Base-by-base conservation (phyloP, 1,140 invertebrate genomes). In the Adelges cooleyi region DNA sequence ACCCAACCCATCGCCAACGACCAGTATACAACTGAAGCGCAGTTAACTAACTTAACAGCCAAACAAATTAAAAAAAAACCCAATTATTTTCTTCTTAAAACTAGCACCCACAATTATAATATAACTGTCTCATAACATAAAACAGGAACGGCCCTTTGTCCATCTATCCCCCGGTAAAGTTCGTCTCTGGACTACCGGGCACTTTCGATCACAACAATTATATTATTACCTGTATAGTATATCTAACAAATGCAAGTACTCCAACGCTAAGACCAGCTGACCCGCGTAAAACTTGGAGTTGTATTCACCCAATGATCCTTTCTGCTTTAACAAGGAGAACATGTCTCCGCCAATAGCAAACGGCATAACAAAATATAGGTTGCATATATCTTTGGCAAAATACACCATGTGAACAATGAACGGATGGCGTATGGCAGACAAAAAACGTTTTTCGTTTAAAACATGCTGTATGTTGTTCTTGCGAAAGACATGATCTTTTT, bases 231-330 rank as follows among this genome's bases (percentile, higher is more conserved):
- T 80, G 74, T 95, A 97, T 65, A 97, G 86, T 65, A 95, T 90
- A 59, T 89, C 84, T 70, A 86, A 81, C 3, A 81, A 79, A 71
- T 98, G 94, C 15, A 97, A 79, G 77, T 93, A 95, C 68, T 90
- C 85, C 54, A 96, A 85, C 1, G 92, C 93, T 74, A 95, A 89
- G 0, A 96, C 80, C 0, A 96, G 91, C 75, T 93, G 96, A 0
- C 84, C 91, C 13, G 88, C 82, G 17, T 80, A 71, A 67, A 79
- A 74, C 22, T 80, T 68, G 0, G 78, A 74, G 66, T 80, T 76
- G 76, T 79, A 67, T 29, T 67, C 51, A 11, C 13, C 29, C 83
- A 70, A 82, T 72, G 59, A 80, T 80, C 33, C 86, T 78, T 20
- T 15, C 1, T 62, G 6, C 0, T 17, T 50, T 23, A 92, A 76